These are phyloP conservation scores for Rachycentron canadum DNA, from an alignment of 2,797 vertebrate species.

Conservation along the genomic window DNA sequence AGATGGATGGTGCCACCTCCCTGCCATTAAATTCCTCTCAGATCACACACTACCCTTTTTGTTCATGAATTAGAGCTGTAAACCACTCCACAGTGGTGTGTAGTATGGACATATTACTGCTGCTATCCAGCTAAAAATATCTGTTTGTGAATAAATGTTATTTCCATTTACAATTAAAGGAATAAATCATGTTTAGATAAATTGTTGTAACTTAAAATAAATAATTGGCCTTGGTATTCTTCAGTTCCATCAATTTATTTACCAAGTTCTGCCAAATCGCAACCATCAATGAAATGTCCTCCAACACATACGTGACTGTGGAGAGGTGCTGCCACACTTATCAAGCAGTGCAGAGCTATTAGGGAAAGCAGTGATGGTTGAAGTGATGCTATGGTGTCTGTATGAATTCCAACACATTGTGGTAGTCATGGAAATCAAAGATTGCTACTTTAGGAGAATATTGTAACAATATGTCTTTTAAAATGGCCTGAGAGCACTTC, in stretches of 20 bases:
- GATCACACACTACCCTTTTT: slow-evolving; percentile 56
- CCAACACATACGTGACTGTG: not conserved
- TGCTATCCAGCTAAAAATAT: not conserved
- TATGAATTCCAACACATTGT: too few relatives aligned
- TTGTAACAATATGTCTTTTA: too few relatives aligned
- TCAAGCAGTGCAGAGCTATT: not conserved
- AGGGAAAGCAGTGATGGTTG: too few relatives aligned
- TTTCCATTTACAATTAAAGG: not conserved
- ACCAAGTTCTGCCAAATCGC: not conserved
- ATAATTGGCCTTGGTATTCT: not conserved
- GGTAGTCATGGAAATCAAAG: too few relatives aligned
- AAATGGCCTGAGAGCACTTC: too few relatives aligned
- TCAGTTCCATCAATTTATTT: not conserved
- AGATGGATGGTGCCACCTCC: slow-evolving; percentile 76
- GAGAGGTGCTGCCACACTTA: not conserved
- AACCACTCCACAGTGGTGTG: slow-evolving; percentile 1
- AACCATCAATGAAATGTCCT: not conserved
- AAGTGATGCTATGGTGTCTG: too few relatives aligned
- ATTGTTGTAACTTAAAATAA: too few relatives aligned
- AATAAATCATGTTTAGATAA: not conserved
- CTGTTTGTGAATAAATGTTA: not conserved
- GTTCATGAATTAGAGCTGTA: slow-evolving; percentile 31
- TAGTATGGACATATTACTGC: not conserved
- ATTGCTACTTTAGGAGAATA: too few relatives aligned
- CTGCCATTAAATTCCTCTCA: slow-evolving; percentile 67